Evolutionary conservation across 2,113 vertebrate species (phyloP).

Genomic region (Triplophysa siluroides): DNA sequence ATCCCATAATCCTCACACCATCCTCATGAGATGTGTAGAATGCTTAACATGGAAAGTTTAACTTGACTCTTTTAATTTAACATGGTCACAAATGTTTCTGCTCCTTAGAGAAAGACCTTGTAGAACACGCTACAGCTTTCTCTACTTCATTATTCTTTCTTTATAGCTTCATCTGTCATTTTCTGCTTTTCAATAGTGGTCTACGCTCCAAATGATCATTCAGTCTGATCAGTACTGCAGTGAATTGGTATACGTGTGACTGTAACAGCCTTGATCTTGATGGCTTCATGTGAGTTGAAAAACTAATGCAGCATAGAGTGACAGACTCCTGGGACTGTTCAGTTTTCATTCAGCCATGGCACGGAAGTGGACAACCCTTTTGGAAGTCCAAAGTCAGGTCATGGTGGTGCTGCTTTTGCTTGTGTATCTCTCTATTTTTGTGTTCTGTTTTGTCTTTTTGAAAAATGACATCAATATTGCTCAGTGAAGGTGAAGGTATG

Average conservation of each 20-base stretch:
- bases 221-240: slow-evolving; percentile 10
- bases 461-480: background rate
- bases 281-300: background rate
- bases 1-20: background rate
- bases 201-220: background rate
- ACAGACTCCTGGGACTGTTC: slow-evolving; percentile 38
- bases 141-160: background rate
- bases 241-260: background rate
- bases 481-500: background rate
- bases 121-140: background rate
- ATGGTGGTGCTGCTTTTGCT: slow-evolving; percentile 51
- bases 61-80: background rate
- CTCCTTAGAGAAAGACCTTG: background rate
- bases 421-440: slow-evolving; percentile 1
- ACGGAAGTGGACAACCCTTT: background rate
- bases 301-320: background rate
- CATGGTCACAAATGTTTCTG: background rate
- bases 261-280: background rate
- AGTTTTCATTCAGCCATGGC: slow-evolving; percentile 12
- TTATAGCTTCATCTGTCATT: background rate
- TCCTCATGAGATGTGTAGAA: background rate
- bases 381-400: background rate
- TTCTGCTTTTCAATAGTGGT: background rate
- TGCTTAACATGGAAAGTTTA: background rate
- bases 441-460: background rate